Conservation (phyloP, 2,113 vertebrate species). For the Poeciliopsis retropinna region DNA sequence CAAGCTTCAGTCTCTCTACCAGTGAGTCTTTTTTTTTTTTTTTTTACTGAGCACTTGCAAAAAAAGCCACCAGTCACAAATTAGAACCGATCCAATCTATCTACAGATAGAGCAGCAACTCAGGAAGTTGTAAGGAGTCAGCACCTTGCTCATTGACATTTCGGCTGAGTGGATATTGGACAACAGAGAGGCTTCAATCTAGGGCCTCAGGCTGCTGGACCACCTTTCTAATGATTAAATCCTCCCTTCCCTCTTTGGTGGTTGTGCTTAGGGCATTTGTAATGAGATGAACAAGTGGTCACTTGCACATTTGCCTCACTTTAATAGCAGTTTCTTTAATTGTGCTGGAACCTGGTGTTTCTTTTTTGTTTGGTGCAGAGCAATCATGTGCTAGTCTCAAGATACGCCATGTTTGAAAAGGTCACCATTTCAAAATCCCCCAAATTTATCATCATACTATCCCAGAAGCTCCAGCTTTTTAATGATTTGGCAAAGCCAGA, state of each 20-base stretch:
- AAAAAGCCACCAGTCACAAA: conserved; percentile 43
- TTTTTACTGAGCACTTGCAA: conserved; percentile 34
- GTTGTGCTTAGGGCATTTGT: conserved; percentile 42
- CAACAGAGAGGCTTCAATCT: conserved; percentile 39
- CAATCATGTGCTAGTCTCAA: neutral
- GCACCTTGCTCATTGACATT: conserved; percentile 61
- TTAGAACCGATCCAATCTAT: conserved; percentile 45
- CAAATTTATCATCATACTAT: neutral
- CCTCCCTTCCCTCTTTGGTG: conserved; percentile 26
- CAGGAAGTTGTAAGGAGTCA: conserved; percentile 47
- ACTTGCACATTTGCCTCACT: conserved; percentile 22
- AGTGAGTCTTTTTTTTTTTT: conserved; percentile 38
- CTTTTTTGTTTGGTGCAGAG: neutral
- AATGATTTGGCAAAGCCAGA: neutral
- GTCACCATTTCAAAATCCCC: neutral
- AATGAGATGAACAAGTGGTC: conserved; percentile 43
- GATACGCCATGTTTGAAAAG: neutral
- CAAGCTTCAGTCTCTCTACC: conserved; percentile 42
- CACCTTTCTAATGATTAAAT: conserved; percentile 48
- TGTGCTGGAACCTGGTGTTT: conserved; percentile 15
- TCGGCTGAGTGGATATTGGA: conserved; percentile 45
- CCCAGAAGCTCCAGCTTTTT: neutral
- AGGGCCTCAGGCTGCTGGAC: conserved; percentile 18
- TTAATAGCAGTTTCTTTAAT: conserved; percentile 12
- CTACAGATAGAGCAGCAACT: conserved; percentile 37